phyloP scores from a whole-genome alignment of 2,888 invertebrate genomes.

The Chirona hameri region DNA sequence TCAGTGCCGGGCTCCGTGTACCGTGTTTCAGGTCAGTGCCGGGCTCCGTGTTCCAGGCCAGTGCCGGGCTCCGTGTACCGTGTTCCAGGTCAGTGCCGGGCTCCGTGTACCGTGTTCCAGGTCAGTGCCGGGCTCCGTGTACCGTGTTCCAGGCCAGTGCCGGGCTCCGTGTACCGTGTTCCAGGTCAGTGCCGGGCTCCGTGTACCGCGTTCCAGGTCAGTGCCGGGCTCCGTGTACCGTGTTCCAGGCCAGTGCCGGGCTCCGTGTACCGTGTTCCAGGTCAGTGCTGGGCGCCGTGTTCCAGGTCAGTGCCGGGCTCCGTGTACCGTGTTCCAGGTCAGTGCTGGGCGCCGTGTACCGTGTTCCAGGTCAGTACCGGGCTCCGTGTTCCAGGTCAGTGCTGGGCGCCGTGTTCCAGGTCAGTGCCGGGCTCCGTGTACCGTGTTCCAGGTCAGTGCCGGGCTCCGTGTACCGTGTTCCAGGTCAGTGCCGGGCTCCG shows the following conservation, averaged over 20 bases:
- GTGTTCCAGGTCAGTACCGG: slow-evolving; percentile 58
- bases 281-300: not conserved
- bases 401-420: slow-evolving; percentile 63
- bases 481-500: slow-evolving; percentile 53
- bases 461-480: slow-evolving; percentile 68
- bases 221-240: slow-evolving; percentile 53
- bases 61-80: too few species aligned
- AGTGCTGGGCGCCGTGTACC: slow-evolving; percentile 55
- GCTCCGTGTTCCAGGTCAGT: slow-evolving; percentile 62
- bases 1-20: slow-evolving; percentile 50
- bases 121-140: slow-evolving; percentile 43
- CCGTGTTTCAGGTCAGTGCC: slow-evolving; percentile 62
- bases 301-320: too few species aligned
- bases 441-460: slow-evolving; percentile 62
- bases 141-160: slow-evolving; percentile 65
- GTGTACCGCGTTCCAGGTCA: slow-evolving; percentile 69
- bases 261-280: slow-evolving; percentile 66
- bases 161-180: slow-evolving; percentile 61
- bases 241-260: slow-evolving; percentile 58
- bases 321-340: slow-evolving; percentile 70
- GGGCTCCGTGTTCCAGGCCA: too few species aligned
- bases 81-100: slow-evolving; percentile 58
- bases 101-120: slow-evolving; percentile 75
- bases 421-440: slow-evolving; percentile 50
- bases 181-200: slow-evolving; percentile 49